Conservation (phyloP, 2,888 invertebrate genomes). For the Lordiphosa fenestrarum region DNA sequence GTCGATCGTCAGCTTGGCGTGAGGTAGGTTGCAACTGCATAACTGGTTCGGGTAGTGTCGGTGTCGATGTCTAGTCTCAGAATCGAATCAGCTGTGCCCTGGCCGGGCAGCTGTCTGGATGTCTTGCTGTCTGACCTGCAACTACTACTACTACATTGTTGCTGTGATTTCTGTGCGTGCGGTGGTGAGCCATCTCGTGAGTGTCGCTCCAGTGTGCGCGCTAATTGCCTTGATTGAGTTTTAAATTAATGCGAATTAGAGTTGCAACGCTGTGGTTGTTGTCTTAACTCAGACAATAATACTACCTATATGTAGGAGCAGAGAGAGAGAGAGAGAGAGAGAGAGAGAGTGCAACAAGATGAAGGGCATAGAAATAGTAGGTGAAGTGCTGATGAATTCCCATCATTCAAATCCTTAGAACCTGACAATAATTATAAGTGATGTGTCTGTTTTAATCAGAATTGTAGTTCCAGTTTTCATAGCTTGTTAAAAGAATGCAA, state of each 20-base stretch:
- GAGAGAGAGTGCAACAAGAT: background rate
- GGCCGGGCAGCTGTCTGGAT: conserved; percentile 18
- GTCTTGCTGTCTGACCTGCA: conserved; percentile 43
- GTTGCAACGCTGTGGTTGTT: conserved; percentile 54
- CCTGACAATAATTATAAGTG: too few relatives aligned
- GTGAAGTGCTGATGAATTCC: too few relatives aligned
- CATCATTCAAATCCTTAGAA: too few relatives aligned
- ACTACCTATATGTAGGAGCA: background rate
- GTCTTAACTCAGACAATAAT: conserved; percentile 45
- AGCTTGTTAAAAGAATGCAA: too few relatives aligned
- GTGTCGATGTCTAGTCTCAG: conserved; percentile 18
- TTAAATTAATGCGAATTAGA: conserved; percentile 74
- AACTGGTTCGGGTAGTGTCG: conserved; percentile 52
- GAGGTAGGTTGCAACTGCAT: conserved; percentile 62
- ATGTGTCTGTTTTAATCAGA: too few relatives aligned
- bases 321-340: background rate
- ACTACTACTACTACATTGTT: conserved; percentile 53
- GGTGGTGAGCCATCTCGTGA: conserved; percentile 24
- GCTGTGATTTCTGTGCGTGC: conserved; percentile 39
- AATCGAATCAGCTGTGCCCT: conserved; percentile 38
- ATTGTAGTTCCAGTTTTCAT: too few relatives aligned
- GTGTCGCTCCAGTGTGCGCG: conserved; percentile 55
- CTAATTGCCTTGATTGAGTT: conserved; percentile 74
- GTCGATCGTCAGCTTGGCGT: conserved; percentile 47
- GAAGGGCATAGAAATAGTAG: too few relatives aligned